Base-by-base conservation (phyloP, 2,888 invertebrate genomes). In the Tenthredo amoena region DNA sequence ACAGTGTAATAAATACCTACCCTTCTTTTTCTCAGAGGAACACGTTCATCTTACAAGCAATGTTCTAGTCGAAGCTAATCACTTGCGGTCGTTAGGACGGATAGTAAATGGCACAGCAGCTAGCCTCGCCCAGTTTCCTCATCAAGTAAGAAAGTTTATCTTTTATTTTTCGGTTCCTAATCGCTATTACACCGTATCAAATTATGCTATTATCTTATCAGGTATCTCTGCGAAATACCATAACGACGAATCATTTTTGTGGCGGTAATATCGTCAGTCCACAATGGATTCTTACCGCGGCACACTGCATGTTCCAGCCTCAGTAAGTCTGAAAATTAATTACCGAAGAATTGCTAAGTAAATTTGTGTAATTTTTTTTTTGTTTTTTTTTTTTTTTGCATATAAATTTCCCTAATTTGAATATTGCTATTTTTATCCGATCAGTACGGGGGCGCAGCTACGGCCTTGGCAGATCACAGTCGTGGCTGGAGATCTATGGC, bases 181-280 rank as follows among this genome's bases (percentile, higher is more conserved):
- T 43, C 1, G 15, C 5, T 43, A 21, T 26, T 31, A 26, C 47
- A 74, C 40, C 40, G 26, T 74, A 18, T 18, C 34, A 12, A 5
- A 34, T 34, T 68, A 0, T 34, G 1, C 18, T 0, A 43, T 43
- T 21, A 40, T 47, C 74, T 9, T 10, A 77, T 9, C 15, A 92
- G 92, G 91, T 92, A 1, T 92, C 92, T 4, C 71, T 92, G 71
- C 87, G 89, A 50, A 88, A 90, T 40, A 89, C 87, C 71, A 88
- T 84, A 47, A 86, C 85, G 0, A 21, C 81, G 4, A 21, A 0
- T 10, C 92, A 92, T 85, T 92, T 92, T 79, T 92, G 92, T 65
- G 92, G 92, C 0, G 92, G 91, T 0, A 90, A 85, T 10, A 72
- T 92, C 0, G 87, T 92, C 43, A 72, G 86, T 15, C 31, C 86